Base-by-base conservation (phyloP, 92 coral and sea anemone species). In the Zoanthus sansibaricus region DNA sequence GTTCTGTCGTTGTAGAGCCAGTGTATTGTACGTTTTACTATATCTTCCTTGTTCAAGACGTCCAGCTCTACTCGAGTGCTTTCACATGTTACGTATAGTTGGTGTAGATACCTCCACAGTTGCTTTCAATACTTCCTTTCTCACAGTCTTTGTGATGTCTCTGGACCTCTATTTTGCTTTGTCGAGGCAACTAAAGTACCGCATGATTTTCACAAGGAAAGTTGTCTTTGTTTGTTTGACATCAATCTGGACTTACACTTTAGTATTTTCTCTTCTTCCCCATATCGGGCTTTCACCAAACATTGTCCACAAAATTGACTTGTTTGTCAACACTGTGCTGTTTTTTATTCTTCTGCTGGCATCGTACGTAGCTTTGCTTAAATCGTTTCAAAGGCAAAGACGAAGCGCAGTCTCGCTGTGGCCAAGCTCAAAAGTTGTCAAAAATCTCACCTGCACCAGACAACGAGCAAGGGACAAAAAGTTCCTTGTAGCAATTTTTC, bases 81-180 rank as follows among this genome's bases (percentile, higher is more conserved):
- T 80, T 80, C 47, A 47, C 11, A 13, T 80, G 85, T 21, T 80
- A 80, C 20, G 21, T 44, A n/a, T n/a, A 14, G 59, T 80, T 14
- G 85, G 85, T 14, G 14, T 44, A 8, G 85, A 66, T 7, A 31
- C 73, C 5, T 80, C 85, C 12, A 46, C 45, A 11, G 61, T 64
- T 46, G 74, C 85, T 12, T 80, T 80, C 7, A 80, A 80, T n/a
- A 21, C 85, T 13, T 80, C 85, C 12, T 80, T 80, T 68, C 73
- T 80, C 8, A 66, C 30, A 12, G 85, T 64, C 18, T 80, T 80
- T 25, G 44, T 66, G 20, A 80, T 80, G 85, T 80, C 85, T 45
- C 61, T 80, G 9, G 75, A 80, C 45, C 21, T 80, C n/a, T 64
- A 80, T 21, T 80, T 80, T 64, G 85, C 75, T 51, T 10, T 80